Evolutionary conservation across 2,888 invertebrate species (phyloP), one percentile per base, ranked within the genome.

Genomic region (Pheosia tremula): DNA sequence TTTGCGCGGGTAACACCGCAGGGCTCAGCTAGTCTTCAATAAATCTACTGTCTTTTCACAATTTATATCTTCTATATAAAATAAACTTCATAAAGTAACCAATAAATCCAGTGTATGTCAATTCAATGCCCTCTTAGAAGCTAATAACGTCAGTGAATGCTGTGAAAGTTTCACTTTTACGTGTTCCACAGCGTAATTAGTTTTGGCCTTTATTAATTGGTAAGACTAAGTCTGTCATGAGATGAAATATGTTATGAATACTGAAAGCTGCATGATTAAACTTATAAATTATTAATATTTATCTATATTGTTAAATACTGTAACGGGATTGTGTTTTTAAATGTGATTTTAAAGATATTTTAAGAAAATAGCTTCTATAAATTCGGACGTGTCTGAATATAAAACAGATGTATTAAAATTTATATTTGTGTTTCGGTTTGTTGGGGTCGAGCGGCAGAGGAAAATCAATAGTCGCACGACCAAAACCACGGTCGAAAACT

Each of bases 181-280:
- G 66, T 69, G 58, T 60, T 64, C 61, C 37, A 38, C 36, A 50
- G 68, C 62, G 62, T 74, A 76, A 76, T 74, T 74, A 74, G 62
- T 67, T 69, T 57, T 69, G 64, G 64, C 61, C 62, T 71, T 62
- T 63, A 59, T 41, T 24, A 37, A 5, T 54, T 58, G 55, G 47
- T 37, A 55, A 37, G 59, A 7, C 24, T 36, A 4, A n/a, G n/a
- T 6, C 24, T 50, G 13, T 24, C 6, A 7, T n/a, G 6, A 24
- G 24, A 7, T 52, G 52, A 36, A 24, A 52, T 24, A 24, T 24
- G 0, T 24, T 24, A 24, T 24, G 24, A 24, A 24, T 24, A 24
- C 24, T 24, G 24, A 24, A 24, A 24, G 24, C 24, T 24, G 24
- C 24, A 52, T 52, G 52, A n/a, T 0, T 47, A n/a, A 47, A n/a